Base-by-base conservation (phyloP, 2,113 vertebrate genomes). In the Gobiocypris rarus region DNA sequence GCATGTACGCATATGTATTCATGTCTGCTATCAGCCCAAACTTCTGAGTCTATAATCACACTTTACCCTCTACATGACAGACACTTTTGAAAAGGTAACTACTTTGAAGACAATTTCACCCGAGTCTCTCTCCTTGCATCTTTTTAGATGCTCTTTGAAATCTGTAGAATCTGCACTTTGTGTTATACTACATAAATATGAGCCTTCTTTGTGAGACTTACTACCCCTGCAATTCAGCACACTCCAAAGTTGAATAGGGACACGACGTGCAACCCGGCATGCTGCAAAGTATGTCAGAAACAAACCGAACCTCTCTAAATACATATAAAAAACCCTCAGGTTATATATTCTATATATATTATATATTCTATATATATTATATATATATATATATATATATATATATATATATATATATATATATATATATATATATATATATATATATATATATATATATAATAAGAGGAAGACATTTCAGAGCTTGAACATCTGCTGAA, bases 1-100 rank as follows among this genome's bases (percentile, higher is more conserved):
- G 14, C 28, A 58, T 56, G 75, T 89, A 91, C 89, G 91, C 90
- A 90, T 85, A 87, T 87, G 80, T 88, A 82, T 92, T 83, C 87
- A 89, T 90, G 89, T 89, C 85, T 84, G 88, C 91, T 86, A 83
- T 90, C 89, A 38, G 31, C 88, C 65, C 90, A 86, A 88, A 69
- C 59, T 8, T 41, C 65, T 41, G 82, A 86, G 26, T 41, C 22
- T 28, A 58, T 52, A 85, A 81, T 73, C 26, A 73, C 28, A 58
- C 34, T 74, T 65, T 81, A 38, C 56, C 41, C 58, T 71, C 52
- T n/a, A 71, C 26, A 52, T 70, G 79, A 82, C 45, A 69, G 65
- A 82, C 5, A 28, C 11, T 78, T 78, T 67, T 48, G 34, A 82
- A 85, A 78, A 75, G 31, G 48, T 54, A 41, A 71, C 69, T 81